Evolutionary conservation across 2,888 invertebrate genomes (phyloP), one percentile per base, ranked within the genome.

Genomic region (Chalcis sispes): DNA sequence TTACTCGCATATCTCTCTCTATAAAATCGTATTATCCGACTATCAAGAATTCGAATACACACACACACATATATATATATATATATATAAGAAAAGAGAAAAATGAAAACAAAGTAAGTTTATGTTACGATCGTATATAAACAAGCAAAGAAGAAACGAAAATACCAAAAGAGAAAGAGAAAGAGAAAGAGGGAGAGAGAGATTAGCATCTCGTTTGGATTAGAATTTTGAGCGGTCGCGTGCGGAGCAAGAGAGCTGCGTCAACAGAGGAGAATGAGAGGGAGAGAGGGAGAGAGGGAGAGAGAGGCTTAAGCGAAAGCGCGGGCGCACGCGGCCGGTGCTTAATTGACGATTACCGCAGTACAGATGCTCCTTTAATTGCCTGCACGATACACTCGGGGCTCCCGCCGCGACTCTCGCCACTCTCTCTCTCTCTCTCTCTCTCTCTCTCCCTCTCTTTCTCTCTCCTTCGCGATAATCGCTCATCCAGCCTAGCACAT

Each of bases 291-390:
- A 50, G 64, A 46, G 18, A 8, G 18, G 18, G n/a, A 18, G 48
- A 25, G 27, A 59, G 69, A 27, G 13, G 67, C 72, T 72, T 77
- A 77, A 77, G 74, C 75, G 74, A 42, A 42, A 15, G 32, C 72
- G 56, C 52, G 23, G 10, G n/a, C n/a, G 36, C 10, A 36, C 8
- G 13, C 59, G 61, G 54, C 40, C 74, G 69, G 36, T 18, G 67
- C 72, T 72, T 77, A 77, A 77, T 77, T 77, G 74, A 42, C 77
- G 77, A 74, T 77, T 74, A 78, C 80, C 81, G 78, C 81, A 78
- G 79, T 82, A 79, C 81, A 80, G 82, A 80, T 80, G 79, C 77
- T 78, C 80, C 81, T 84, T 83, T 86, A 85, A 86, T 86, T 84
- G 82, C 83, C 81, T 79, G 79, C 81, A 80, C 81, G 83, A 83